Evolutionary conservation across 2,113 vertebrate genomes (phyloP).

Genomic region (Strix uralensis): DNA sequence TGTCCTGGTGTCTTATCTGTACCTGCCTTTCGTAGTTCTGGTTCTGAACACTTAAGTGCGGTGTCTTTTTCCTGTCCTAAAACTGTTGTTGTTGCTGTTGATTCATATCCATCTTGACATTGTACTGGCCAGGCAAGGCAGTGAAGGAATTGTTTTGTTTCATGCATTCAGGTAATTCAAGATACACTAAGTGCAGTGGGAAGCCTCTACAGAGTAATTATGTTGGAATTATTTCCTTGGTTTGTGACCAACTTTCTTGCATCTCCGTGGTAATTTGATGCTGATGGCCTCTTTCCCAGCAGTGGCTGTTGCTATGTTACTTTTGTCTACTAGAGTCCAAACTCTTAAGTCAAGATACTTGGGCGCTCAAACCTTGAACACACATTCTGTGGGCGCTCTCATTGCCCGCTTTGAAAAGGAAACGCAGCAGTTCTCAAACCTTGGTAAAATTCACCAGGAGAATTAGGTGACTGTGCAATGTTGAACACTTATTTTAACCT

Average conservation of each 20-base stretch:
- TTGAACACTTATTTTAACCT: not conserved
- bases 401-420: not conserved
- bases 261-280: not conserved
- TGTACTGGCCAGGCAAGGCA: not conserved
- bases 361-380: not conserved
- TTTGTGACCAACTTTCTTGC: not conserved
- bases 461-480: not conserved
- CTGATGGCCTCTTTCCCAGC: not conserved
- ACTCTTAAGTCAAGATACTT: not conserved
- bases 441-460: not conserved
- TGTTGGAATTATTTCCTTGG: not conserved
- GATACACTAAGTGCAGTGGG: not conserved
- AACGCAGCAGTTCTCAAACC: not conserved
- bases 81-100: not conserved
- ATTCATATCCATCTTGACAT: not conserved
- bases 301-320: not conserved
- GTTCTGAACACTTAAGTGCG: not conserved
- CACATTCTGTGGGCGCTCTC: not conserved
- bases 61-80: not conserved
- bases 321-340: not conserved
- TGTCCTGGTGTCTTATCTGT: not conserved
- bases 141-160: not conserved
- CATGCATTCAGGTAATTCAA: not conserved
- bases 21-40: not conserved
- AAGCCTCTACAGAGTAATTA: not conserved